These are phyloP conservation scores for Saxidomus purpurata DNA, from an alignment of 1,140 invertebrate species.

Conservation along the genomic window DNA sequence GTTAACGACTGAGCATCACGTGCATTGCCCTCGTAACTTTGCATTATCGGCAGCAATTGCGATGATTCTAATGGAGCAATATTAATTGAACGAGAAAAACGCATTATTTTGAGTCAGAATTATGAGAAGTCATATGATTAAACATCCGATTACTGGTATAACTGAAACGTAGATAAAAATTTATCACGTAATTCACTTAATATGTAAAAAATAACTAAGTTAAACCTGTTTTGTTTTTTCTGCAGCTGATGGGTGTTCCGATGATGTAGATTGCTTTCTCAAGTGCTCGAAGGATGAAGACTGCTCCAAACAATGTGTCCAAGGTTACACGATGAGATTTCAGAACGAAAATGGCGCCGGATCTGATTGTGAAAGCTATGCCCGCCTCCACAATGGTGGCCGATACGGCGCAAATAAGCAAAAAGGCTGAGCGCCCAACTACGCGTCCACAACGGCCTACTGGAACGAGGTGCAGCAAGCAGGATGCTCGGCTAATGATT, in stretches of 20 bases:
- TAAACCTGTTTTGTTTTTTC: neutral
- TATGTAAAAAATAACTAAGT: too few relatives aligned
- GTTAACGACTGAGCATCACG: too few relatives aligned
- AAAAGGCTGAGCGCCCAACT: neutral
- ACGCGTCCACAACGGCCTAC: neutral
- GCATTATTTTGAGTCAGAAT: too few relatives aligned
- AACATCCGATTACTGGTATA: too few relatives aligned
- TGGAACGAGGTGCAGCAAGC: neutral
- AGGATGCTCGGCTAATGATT: neutral
- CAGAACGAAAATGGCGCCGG: neutral
- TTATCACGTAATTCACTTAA: too few relatives aligned
- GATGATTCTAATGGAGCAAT: too few relatives aligned
- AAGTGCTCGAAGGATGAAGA: neutral
- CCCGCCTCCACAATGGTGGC: conserved; percentile 25
- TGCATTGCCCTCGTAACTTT: too few relatives aligned
- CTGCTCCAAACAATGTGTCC: conserved; percentile 28
- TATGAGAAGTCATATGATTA: too few relatives aligned
- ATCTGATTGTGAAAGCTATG: conserved; percentile 21
- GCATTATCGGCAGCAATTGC: too few relatives aligned
- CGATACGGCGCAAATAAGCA: neutral
- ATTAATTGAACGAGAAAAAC: too few relatives aligned
- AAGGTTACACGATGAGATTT: conserved; percentile 22
- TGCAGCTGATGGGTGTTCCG: neutral
- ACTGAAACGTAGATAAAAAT: too few relatives aligned
- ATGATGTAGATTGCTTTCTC: neutral